Percentiles rank a stretch among this genome's conserved stretches.
These are phyloP conservation scores for Verasper variegatus DNA, from an alignment of 2,113 vertebrate species.

Conservation along the genomic window DNA sequence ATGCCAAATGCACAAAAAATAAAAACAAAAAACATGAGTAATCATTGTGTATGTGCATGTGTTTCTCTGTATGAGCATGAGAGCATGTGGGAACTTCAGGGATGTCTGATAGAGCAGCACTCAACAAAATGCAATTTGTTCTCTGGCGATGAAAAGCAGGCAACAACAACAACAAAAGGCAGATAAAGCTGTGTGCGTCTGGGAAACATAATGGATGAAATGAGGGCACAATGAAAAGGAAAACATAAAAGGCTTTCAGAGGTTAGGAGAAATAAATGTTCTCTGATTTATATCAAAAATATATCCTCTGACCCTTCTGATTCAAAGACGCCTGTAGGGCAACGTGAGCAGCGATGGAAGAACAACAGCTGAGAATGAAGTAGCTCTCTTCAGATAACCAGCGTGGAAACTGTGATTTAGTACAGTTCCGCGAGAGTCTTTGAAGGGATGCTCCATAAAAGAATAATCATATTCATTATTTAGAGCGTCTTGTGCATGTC, in stretches of 20 bases:
- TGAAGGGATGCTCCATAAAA: background rate
- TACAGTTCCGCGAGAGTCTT: background rate
- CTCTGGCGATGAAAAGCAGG: constrained; percentile 64
- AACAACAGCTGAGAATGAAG: constrained; percentile 12
- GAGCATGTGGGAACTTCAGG: background rate
- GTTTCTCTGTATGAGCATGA: background rate
- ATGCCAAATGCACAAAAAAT: constrained; percentile 28
- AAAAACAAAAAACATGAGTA: constrained; percentile 30
- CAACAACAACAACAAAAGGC: constrained; percentile 49
- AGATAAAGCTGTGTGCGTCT: constrained; percentile 61
- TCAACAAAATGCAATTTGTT: constrained; percentile 61
- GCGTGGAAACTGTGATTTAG: background rate
- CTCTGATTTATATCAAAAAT: constrained; percentile 60
- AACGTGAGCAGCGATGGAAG: background rate
- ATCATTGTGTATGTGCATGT: constrained; percentile 4
- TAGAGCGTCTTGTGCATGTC: background rate
- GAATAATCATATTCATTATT: background rate
- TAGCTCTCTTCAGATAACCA: background rate
- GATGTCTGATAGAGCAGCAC: constrained; percentile 44
- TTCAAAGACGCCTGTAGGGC: constrained; percentile 24
- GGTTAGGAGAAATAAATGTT: constrained; percentile 47
- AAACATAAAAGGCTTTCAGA: constrained; percentile 65
- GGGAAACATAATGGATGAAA: constrained; percentile 63
- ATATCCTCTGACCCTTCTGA: constrained; percentile 26
- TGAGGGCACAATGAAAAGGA: constrained; percentile 66